These are phyloP conservation scores for Myopa tessellatipennis DNA, from an alignment of 2,888 invertebrate species.

Conservation along the genomic window DNA sequence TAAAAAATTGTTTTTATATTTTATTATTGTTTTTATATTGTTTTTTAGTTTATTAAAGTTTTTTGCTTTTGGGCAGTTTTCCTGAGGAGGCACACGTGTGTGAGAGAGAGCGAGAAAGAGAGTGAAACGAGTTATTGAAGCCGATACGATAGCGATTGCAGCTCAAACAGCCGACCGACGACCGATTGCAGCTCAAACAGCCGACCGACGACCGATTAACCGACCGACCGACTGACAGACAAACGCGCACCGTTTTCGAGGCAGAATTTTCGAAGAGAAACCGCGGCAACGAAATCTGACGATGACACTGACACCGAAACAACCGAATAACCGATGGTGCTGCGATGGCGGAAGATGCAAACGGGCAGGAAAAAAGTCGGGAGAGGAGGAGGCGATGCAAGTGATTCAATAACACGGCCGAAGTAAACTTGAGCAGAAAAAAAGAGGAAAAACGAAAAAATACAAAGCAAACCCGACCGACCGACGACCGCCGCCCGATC, in stretches of 20 bases:
- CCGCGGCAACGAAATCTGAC: constrained; percentile 20
- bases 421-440: neutral
- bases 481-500: too few species aligned
- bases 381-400: neutral
- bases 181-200: constrained; percentile 15
- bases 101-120: constrained; percentile 8
- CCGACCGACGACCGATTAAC: neutral
- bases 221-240: constrained; percentile 15
- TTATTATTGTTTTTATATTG: neutral
- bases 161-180: neutral
- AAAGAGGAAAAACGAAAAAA: neutral
- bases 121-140: constrained; percentile 28
- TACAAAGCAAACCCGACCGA: too few species aligned
- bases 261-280: neutral
- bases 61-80: neutral
- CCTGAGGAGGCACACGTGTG: neutral
- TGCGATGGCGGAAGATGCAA: neutral
- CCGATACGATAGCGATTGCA: constrained; percentile 17
- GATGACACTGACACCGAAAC: constrained; percentile 38
- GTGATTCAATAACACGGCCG: neutral
- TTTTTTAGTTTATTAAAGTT: neutral
- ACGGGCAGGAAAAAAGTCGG: neutral
- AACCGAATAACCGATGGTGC: neutral
- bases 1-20: neutral
- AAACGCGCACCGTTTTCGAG: neutral